Base-by-base conservation (phyloP, 2,113 vertebrate species). In the Caranx ignobilis region DNA sequence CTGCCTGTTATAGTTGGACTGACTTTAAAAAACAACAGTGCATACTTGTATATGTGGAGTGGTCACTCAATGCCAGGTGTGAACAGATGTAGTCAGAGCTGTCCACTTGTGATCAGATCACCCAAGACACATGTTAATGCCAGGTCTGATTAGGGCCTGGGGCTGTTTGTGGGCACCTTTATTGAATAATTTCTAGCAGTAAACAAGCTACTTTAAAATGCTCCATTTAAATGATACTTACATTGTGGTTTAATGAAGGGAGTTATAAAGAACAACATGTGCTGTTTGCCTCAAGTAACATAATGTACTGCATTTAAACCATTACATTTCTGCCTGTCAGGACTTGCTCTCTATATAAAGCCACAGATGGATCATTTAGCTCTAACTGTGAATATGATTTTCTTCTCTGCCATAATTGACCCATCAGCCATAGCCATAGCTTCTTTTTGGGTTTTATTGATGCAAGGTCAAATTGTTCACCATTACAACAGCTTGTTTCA, bases 401-500 rank as follows among this genome's bases (percentile, higher is more conserved):
- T 13, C 32, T 15, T 31, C 21, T 75, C 37, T 62, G 47, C 4
- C 19, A 12, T n/a, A 37, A 71, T 39, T 0, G 16, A 65, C 39
- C 13, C n/a, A 75, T 60, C 76, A 61, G 18, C 52, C 11, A 13
- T 48, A 57, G 52, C 19, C 59, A 31, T 56, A 12, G 5, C 45
- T 41, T 52, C 63, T 32, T 55, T 61, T 50, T 64, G 16, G 41
- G 35, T 63, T 71, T 75, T 61, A 61, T 41, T 55, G 45, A 70
- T 7, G 11, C 31, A 34, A 64, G 41, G 74, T 64, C 12, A 60
- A 52, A 15, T 57, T 43, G 9, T 59, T 62, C 63, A 47, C 34
- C 6, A 1, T 48, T 59, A 32, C 54, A 61, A 45, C 4, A 71
- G 69, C 56, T 64, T 9, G 6, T 21, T 61, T 75, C 31, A 70